Percentiles rank a stretch among this genome's conserved stretches.
Evolutionary conservation across 2,113 vertebrate species (phyloP).

Genomic region (Hymenochirus boettgeri): DNA sequence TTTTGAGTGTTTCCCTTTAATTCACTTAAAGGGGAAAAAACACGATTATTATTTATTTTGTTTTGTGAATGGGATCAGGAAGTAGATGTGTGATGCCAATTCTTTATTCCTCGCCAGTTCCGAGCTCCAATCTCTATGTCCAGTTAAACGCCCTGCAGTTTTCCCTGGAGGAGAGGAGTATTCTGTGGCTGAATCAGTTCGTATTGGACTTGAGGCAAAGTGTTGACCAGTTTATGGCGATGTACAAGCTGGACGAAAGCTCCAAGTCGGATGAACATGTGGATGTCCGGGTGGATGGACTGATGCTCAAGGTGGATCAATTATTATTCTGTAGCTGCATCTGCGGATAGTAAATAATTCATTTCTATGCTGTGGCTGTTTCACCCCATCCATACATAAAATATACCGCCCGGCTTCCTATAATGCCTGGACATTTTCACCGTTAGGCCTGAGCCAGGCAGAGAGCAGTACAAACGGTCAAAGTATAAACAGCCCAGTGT

Average conservation of each 20-base stretch:
- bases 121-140: conserved; percentile 87
- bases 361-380: background rate
- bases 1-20: no score
- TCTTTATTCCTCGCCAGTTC: conserved; percentile 70
- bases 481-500: no score
- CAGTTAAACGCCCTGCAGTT: conserved; percentile 95
- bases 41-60: no score
- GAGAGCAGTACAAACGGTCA: no score
- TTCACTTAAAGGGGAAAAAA: no score
- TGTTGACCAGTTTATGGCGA: conserved; percentile 93
- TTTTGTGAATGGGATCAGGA: no score
- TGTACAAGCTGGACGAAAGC: conserved; percentile 91
- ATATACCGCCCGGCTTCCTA: no score
- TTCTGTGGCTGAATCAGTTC: conserved; percentile 97
- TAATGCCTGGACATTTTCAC: no score
- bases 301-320: conserved; percentile 88
- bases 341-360: conserved; percentile 17
- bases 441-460: no score
- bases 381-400: conserved; percentile 10
- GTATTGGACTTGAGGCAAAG: conserved; percentile 90
- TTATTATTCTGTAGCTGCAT: background rate
- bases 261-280: conserved; percentile 94
- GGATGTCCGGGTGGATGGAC: conserved; percentile 87
- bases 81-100: no score
- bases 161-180: conserved; percentile 87